Conservation (phyloP, 1,140 invertebrate genomes). For the Colletes latitarsis region DNA sequence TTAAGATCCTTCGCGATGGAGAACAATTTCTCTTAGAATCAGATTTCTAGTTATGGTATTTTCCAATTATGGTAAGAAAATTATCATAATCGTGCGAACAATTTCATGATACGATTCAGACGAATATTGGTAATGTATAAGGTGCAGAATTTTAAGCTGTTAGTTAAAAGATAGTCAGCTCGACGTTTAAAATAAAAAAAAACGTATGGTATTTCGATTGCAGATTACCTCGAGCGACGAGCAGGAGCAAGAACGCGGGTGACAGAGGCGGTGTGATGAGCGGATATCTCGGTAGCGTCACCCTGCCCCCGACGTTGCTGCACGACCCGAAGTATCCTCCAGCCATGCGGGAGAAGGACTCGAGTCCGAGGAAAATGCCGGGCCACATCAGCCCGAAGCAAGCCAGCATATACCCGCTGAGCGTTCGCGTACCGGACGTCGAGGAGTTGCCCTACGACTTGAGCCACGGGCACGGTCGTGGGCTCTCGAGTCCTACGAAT, state of each 20-base stretch:
- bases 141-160: too few relatives aligned
- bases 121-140: too few relatives aligned
- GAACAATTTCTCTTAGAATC: too few relatives aligned
- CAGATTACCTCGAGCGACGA: slow-evolving; percentile 53
- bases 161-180: too few relatives aligned
- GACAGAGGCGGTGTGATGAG: slow-evolving; percentile 79
- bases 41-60: too few relatives aligned
- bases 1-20: too few relatives aligned
- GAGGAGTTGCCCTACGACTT: slow-evolving; percentile 84
- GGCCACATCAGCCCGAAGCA: slow-evolving; percentile 87
- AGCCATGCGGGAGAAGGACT: slow-evolving; percentile 90
- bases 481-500: slow-evolving; percentile 61
- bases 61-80: too few relatives aligned
- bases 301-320: slow-evolving; percentile 75
- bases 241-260: slow-evolving; percentile 66
- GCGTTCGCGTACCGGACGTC: slow-evolving; percentile 81
- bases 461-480: slow-evolving; percentile 74
- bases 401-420: slow-evolving; percentile 86
- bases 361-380: slow-evolving; percentile 88
- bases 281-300: slow-evolving; percentile 77
- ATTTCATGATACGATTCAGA: too few relatives aligned
- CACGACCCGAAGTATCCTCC: slow-evolving; percentile 77
- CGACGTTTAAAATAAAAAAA: background rate
- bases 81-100: too few relatives aligned
- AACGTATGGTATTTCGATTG: slow-evolving; percentile 11